Base-by-base conservation (phyloP, 2,888 invertebrate species). In the Folsomia candida region DNA sequence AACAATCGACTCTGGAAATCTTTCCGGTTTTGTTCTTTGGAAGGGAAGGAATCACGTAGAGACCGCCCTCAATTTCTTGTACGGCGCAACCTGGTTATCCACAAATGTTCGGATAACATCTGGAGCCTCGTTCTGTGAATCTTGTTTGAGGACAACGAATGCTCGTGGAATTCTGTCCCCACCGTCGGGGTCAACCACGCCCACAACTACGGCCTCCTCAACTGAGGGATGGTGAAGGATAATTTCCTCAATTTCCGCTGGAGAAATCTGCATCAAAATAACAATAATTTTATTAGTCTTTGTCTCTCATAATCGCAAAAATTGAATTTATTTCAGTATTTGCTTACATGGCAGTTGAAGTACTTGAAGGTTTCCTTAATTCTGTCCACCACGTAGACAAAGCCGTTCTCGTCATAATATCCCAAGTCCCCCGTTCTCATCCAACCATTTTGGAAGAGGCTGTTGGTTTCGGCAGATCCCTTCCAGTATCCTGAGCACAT, bases 341-440 rank as follows among this genome's bases (percentile, higher is more conserved):
- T 72, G 75, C 78, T 74, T 73, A 76, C 78, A 67, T 79, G 78
- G 67, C 74, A 75, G 47, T 77, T 77, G 67, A 72, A 78, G 51
- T 78, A 78, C 51, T 78, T 78, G 72, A 79, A 79, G 11, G 75
- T 77, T 61, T 78, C 78, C 70, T 78, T 78, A 67, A 78, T 76
- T 20, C 78, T 61, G 67, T 77, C 78, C 4, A 77, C 73, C 18
- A 78, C 71, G 64, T 71, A 78, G 24, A 78, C 69, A 68, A 73
- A 78, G 60, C 76, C 77, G n/a, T 75, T 65, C n/a, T 72, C 63
- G 63, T 78, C 78, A 47, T 77, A 78, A 65, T 75, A 78, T 1
- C 76, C 78, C 59, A 79, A 69, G 69, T 79, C 79, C 9, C 79
- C 79, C 6, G 79, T 77, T 54, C 59, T 63, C 70, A 79, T 71